A percentile compares a stretch with the other conserved stretches of the same genome.
These are phyloP conservation scores for Phalera bucephala DNA, from an alignment of 2,888 invertebrate species.

Conservation along the genomic window DNA sequence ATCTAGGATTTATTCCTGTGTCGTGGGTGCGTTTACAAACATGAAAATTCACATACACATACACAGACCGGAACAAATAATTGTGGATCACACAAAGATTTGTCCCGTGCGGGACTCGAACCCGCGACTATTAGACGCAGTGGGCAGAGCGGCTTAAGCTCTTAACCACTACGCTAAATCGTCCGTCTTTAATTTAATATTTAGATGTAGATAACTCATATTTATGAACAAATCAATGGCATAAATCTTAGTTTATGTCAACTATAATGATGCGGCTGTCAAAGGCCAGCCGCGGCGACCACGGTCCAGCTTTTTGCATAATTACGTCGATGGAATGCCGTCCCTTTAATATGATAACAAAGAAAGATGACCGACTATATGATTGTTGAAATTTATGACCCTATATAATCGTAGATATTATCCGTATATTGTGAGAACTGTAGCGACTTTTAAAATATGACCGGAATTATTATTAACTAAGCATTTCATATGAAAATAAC, in stretches of 20 bases:
- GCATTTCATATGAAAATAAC: neutral
- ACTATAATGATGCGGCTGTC: constrained; percentile 76
- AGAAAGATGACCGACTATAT: constrained; percentile 75
- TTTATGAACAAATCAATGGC: constrained; percentile 70
- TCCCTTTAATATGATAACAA: constrained; percentile 78
- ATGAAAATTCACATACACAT: too few relatives aligned
- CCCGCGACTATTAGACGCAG: too few relatives aligned
- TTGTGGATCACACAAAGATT: too few relatives aligned
- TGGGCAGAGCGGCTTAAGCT: too few relatives aligned
- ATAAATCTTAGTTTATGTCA: constrained; percentile 79
- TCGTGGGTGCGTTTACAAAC: too few relatives aligned
- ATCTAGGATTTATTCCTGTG: too few relatives aligned
- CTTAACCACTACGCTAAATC: too few relatives aligned
- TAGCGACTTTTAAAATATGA: constrained; percentile 6
- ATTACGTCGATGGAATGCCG: constrained; percentile 76
- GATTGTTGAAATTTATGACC: constrained; percentile 35
- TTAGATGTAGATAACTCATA: constrained; percentile 57
- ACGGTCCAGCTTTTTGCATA: constrained; percentile 80
- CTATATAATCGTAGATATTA: constrained; percentile 59
- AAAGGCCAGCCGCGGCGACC: constrained; percentile 75
- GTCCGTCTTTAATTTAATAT: too few relatives aligned
- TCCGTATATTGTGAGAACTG: constrained; percentile 54
- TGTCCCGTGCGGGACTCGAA: too few relatives aligned
- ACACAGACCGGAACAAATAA: too few relatives aligned
- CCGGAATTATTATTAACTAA: neutral